These are phyloP conservation scores for Characodon lateralis DNA, from an alignment of 2,797 vertebrate species.

Conservation along the genomic window DNA sequence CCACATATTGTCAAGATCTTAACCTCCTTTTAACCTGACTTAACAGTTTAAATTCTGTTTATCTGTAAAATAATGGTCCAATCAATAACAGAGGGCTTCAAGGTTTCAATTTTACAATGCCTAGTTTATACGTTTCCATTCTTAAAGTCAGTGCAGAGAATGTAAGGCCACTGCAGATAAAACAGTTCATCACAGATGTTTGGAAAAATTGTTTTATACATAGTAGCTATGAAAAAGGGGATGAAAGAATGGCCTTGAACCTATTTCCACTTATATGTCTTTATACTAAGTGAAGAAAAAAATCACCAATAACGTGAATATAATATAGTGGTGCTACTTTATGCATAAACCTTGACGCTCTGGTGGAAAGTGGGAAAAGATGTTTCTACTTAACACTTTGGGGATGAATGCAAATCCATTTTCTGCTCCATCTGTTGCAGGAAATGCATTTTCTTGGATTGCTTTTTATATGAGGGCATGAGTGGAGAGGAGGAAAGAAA, in stretches of 20 bases:
- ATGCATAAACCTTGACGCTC: conserved; percentile 33
- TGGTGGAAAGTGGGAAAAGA: conserved; percentile 29
- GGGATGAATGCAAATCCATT: conserved; percentile 66
- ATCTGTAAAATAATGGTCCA: conserved; percentile 54
- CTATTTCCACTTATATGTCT: conserved; percentile 8
- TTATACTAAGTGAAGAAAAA: conserved; percentile 26
- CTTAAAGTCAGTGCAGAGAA: conserved; percentile 49
- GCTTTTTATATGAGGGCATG: conserved; percentile 50
- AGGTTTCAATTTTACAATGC: conserved; percentile 47
- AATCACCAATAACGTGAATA: conserved; percentile 40
- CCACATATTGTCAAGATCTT: not conserved
- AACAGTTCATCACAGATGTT: conserved; percentile 13
- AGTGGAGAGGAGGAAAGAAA: conserved; percentile 29
- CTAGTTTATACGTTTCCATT: conserved; percentile 15
- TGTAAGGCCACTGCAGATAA: conserved; percentile 39
- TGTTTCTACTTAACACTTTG: conserved; percentile 57
- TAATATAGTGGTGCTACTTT: conserved; percentile 19
- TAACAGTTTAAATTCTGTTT: conserved; percentile 36
- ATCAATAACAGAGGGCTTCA: conserved; percentile 27
- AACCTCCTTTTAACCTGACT: conserved; percentile 38
- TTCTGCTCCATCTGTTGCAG: conserved; percentile 68
- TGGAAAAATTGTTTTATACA: conserved; percentile 46
- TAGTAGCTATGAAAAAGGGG: conserved; percentile 23
- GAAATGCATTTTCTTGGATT: conserved; percentile 67
- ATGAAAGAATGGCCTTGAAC: conserved; percentile 40